phyloP scores from a whole-genome alignment of 1,140 invertebrate genomes.

The Calliphora vicina region DNA sequence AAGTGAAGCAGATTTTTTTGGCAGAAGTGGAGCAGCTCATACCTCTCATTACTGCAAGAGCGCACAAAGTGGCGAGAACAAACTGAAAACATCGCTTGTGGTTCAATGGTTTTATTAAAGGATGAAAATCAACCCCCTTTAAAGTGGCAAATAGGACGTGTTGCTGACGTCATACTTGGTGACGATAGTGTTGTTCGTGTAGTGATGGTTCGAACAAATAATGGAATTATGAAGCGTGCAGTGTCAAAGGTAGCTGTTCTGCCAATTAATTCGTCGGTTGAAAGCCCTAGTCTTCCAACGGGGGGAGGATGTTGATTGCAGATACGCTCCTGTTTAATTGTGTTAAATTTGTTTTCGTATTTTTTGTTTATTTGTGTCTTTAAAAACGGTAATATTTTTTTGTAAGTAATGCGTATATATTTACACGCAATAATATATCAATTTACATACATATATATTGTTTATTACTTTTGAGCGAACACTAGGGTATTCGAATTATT shows the following conservation, averaged over 20 bases:
- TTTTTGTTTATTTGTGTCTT: too few species aligned
- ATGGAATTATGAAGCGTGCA: not conserved
- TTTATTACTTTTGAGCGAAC: too few species aligned
- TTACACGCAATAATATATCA: too few species aligned
- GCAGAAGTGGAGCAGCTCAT: not conserved
- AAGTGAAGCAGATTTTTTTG: not conserved
- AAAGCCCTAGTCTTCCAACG: constrained; percentile 45
- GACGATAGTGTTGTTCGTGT: too few species aligned
- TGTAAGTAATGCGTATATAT: too few species aligned
- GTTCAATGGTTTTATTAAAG: not conserved
- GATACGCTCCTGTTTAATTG: not conserved
- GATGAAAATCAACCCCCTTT: not conserved
- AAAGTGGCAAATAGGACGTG: not conserved
- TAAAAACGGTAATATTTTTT: too few species aligned
- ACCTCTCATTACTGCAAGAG: not conserved
- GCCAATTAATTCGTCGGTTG: constrained; percentile 41
- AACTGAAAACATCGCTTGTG: not conserved
- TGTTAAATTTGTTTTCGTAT: too few species aligned
- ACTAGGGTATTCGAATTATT: too few species aligned
- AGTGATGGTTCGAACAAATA: not conserved
- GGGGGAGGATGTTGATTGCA: not conserved
- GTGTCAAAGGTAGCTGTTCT: not conserved
- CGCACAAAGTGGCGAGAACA: not conserved
- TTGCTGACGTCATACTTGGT: not conserved
- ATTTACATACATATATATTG: too few species aligned